These are phyloP conservation scores for Caenorhabditis sp. DNA, from an alignment of 2,888 invertebrate species.

Conservation along the genomic window DNA sequence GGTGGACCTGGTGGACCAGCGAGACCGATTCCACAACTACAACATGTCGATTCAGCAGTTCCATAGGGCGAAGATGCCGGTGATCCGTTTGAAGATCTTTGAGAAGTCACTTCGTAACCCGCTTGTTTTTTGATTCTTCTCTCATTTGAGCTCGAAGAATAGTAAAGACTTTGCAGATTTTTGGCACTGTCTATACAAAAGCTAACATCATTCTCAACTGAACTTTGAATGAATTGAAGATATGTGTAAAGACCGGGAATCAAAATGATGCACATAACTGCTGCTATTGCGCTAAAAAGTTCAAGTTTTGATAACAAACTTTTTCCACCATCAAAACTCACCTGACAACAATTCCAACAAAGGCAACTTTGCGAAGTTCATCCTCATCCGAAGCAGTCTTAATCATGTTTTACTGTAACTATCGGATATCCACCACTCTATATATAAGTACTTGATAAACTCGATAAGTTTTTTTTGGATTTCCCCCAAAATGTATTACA, in stretches of 20 bases:
- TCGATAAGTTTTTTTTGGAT: not conserved
- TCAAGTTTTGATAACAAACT: too few relatives aligned
- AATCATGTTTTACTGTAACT: slow-evolving; percentile 5
- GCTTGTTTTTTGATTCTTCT: slow-evolving; percentile 39
- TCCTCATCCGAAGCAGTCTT: slow-evolving; percentile 27
- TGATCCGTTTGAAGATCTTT: slow-evolving; percentile 9
- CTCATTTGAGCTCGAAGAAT: slow-evolving; percentile 7
- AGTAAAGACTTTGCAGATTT: slow-evolving; percentile 28
- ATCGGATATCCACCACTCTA: not conserved
- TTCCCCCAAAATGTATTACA: too few relatives aligned
- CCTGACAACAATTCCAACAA: slow-evolving; percentile 39
- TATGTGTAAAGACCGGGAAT: slow-evolving; percentile 53
- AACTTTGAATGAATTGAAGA: slow-evolving; percentile 52
- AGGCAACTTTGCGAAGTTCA: slow-evolving; percentile 34
- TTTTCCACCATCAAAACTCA: too few relatives aligned
- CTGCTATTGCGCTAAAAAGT: slow-evolving; percentile 50
- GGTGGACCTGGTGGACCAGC: slow-evolving; percentile 35
- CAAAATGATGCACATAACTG: slow-evolving; percentile 48
- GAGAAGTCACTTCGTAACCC: slow-evolving; percentile 28
- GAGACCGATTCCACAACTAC: slow-evolving; percentile 36
- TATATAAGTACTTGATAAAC: slow-evolving; percentile 1
- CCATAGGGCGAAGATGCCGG: not conserved
- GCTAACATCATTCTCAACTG: slow-evolving; percentile 47
- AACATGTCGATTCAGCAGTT: slow-evolving; percentile 13
- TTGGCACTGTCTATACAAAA: slow-evolving; percentile 38